Percentiles rank a stretch among this genome's conserved stretches.
Conservation (phyloP, 2,888 invertebrate species). For the Nasonia oneida region DNA sequence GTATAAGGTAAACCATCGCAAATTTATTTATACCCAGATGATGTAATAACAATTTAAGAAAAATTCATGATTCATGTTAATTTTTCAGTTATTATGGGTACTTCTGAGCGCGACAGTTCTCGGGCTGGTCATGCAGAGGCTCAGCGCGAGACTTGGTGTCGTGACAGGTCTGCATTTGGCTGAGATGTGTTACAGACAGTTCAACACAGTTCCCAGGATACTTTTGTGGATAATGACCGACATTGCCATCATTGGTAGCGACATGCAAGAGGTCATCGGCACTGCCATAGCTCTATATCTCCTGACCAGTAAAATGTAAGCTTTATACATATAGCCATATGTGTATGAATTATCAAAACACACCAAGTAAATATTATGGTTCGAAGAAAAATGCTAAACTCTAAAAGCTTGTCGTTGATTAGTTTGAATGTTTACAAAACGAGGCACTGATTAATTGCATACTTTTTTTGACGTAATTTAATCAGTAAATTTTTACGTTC, state of each 20-base stretch:
- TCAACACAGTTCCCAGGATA: constrained; percentile 87
- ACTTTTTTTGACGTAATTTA: not conserved
- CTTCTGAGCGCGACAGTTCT: constrained; percentile 90
- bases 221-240: constrained; percentile 95
- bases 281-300: constrained; percentile 93
- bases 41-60: not conserved
- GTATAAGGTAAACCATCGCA: constrained; percentile 82
- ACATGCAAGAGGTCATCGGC: constrained; percentile 96
- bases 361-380: too few relatives aligned
- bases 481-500: not conserved
- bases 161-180: constrained; percentile 93
- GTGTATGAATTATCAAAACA: too few relatives aligned
- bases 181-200: constrained; percentile 89
- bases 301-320: constrained; percentile 88
- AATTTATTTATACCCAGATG: not conserved
- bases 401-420: too few relatives aligned
- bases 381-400: too few relatives aligned
- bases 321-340: constrained; percentile 60
- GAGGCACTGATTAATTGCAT: too few relatives aligned
- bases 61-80: not conserved
- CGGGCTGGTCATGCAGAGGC: constrained; percentile 91
- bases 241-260: constrained; percentile 94
- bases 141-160: constrained; percentile 88
- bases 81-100: constrained; percentile 89
- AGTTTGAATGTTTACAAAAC: too few relatives aligned